Evolutionary conservation across 2,888 invertebrate species (phyloP).

Genomic region (Plutella xylostella): DNA sequence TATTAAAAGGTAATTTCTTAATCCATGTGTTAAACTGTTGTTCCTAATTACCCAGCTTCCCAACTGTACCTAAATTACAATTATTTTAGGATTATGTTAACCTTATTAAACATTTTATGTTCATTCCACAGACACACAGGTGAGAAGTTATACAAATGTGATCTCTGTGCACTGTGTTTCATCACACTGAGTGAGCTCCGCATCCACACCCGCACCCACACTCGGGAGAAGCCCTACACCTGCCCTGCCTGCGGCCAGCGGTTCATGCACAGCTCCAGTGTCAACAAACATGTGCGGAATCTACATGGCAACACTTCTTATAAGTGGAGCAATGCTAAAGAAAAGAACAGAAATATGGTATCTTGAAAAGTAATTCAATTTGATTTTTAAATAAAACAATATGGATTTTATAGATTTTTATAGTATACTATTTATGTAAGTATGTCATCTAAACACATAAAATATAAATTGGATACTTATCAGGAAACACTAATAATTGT

Average conservation of each 20-base stretch:
- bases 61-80: too few species aligned
- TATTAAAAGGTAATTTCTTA: slow-evolving; percentile 40
- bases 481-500: too few species aligned
- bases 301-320: slow-evolving; percentile 47
- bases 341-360: too few species aligned
- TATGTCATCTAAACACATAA: too few species aligned
- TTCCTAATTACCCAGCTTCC: neutral
- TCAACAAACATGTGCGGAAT: slow-evolving; percentile 57
- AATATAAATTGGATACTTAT: too few species aligned
- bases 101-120: too few species aligned
- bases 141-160: slow-evolving; percentile 47
- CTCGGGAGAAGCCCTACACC: slow-evolving; percentile 48
- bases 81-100: too few species aligned
- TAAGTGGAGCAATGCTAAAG: slow-evolving; percentile 49
- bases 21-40: neutral
- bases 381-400: too few species aligned
- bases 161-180: slow-evolving; percentile 39
- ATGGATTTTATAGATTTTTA: too few species aligned
- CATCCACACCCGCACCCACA: slow-evolving; percentile 49
- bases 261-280: slow-evolving; percentile 52
- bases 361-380: too few species aligned
- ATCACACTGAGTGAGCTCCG: slow-evolving; percentile 46
- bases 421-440: too few species aligned
- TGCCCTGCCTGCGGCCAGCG: slow-evolving; percentile 50
- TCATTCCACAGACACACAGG: slow-evolving; percentile 47